Base-by-base conservation (phyloP, 2,888 invertebrate species). In the Matsumyia berberina region DNA sequence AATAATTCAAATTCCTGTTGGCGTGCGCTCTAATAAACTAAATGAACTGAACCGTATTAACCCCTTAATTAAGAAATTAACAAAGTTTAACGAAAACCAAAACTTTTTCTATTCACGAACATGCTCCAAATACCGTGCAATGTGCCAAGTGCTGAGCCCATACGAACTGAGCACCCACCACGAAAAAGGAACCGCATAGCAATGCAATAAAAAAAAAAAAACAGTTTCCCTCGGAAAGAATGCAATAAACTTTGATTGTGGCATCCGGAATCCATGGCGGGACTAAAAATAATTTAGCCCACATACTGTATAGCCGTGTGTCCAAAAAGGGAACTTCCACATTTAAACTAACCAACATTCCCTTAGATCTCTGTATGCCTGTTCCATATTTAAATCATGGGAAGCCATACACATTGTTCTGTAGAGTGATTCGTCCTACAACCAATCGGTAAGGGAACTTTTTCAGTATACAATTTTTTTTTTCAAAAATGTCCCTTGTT, bases 211-310 rank as follows among this genome's bases (percentile, higher is more conserved):
- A 51, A 67, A 58, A 46, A 44, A 37, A 57, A 39, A 55, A 78
- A 66, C 51, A 33, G 12, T 37, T 74, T 51, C 69, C 57, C 49
- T 73, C 44, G n/a, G 8, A 73, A 74, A 51, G 83, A 83, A 83
- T 83, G 83, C 83, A 64, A 79, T 83, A 83, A 83, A 83, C 67
- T 83, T 58, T 69, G 73, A 64, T 64, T 69, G 83, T 49, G 66
- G 72, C 44, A 67, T 83, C 64, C 15, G 73, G 55, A 79, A 79
- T 79, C 64, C 83, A 64, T 69, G 73, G 19, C 64, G 66, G 37
- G 39, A 37, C 83, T 83, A 83, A 83, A 83, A 79, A 83, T 83
- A 83, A 73, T 79, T 64, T 83, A 64, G 69, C 57, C 64, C 60
- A 62, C 57, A 66, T 70, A 51, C 51, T 33, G 39, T n/a, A n/a